Percentiles rank a stretch among this genome's conserved stretches.
phyloP scores from a whole-genome alignment of 2,888 invertebrate species.

The Apamea crenata region DNA sequence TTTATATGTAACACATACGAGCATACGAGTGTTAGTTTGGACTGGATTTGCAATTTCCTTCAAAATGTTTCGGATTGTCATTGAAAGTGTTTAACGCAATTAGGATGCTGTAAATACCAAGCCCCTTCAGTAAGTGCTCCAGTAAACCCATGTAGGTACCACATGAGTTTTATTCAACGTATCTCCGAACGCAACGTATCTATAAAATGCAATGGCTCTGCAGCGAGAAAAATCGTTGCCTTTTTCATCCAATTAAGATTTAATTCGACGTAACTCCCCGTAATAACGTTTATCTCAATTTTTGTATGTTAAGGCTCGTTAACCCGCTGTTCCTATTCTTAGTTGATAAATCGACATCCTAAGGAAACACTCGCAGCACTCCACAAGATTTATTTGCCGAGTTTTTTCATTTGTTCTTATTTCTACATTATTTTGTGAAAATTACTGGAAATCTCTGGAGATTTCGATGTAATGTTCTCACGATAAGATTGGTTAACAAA shows the following conservation, averaged over 20 bases:
- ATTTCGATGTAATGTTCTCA: constrained; percentile 19
- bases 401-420: constrained; percentile 58
- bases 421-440: constrained; percentile 43
- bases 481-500: constrained; percentile 24
- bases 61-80: neutral
- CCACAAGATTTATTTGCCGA: constrained; percentile 48
- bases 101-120: neutral
- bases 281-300: constrained; percentile 44
- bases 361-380: constrained; percentile 54
- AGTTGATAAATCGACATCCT: constrained; percentile 58
- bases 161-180: neutral
- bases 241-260: constrained; percentile 11
- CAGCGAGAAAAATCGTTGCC: neutral
- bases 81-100: neutral
- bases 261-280: neutral
- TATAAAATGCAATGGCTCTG: neutral
- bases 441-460: constrained; percentile 33
- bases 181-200: neutral
- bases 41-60: neutral
- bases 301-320: constrained; percentile 47
- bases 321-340: constrained; percentile 41
- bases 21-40: neutral
- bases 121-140: neutral
- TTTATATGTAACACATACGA: neutral
- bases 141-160: neutral